Evolutionary conservation across 1,140 invertebrate species (phyloP), one percentile per base, ranked within the genome.

Genomic region (Gryon sp.): DNA sequence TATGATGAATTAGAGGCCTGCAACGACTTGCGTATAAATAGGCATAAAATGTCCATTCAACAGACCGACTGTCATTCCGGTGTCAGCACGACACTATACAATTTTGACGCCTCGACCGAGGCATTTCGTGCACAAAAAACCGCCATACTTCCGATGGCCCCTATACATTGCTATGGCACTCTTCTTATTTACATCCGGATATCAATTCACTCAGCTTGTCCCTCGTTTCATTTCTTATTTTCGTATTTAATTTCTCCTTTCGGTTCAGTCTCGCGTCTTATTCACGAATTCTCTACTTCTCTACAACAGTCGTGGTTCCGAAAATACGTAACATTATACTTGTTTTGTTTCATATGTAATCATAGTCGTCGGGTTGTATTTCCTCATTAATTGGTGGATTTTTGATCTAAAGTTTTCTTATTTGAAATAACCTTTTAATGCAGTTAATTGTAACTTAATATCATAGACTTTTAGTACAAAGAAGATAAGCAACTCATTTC

Each of bases 81-180:
- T 57, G 52, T 57, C 52, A 57, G 52, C 52, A 22, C 19, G 53
- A 59, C 22, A 32, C 53, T 14, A 59, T 59, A 59, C 38, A 59
- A 59, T n/a, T 59, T 59, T 16, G n/a, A 14, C 38, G 40, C 18
- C 40, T 59, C n/a, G n/a, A n/a, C n/a, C n/a, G n/a, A n/a, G 53
- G 18, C 16, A 34, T 45, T 59, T 14, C 40, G 26, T 32, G 9
- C 20, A 59, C 43, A 43, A 60, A 60, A 59, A 46, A 46, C 41
- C 40, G 40, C 55, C 55, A 60, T 45, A 60, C 28, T 60, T 46
- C 14, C 41, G 28, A 45, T 34, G 11, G n/a, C n/a, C n/a, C n/a
- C n/a, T n/a, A 45, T 28, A 12, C 28, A 11, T 18, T 34, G 2
- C 46, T 11, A 2, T 34, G 15, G 16, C 11, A 38, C 18, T n/a